These are phyloP conservation scores for Collichthys lucidus DNA, from an alignment of 2,113 vertebrate genomes.

Conservation along the genomic window DNA sequence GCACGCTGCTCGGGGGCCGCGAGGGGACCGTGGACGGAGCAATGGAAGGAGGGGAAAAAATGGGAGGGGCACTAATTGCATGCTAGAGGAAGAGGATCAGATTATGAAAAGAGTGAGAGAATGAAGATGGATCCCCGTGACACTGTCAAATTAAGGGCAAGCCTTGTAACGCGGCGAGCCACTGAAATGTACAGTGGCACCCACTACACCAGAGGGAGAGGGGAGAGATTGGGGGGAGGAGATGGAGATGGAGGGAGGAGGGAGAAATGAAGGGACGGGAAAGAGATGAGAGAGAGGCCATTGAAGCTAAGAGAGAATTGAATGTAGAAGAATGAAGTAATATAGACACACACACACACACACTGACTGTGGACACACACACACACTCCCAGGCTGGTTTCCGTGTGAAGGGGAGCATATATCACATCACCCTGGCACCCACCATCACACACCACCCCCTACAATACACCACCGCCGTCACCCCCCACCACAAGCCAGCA, in stretches of 20 bases:
- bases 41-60: slow-evolving; percentile 46
- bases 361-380: slow-evolving; percentile 26
- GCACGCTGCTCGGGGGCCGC: slow-evolving; percentile 60
- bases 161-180: slow-evolving; percentile 82
- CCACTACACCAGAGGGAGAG: slow-evolving; percentile 73
- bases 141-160: slow-evolving; percentile 98
- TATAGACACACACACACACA: slow-evolving; percentile 50
- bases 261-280: slow-evolving; percentile 41
- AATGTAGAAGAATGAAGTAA: slow-evolving; percentile 80
- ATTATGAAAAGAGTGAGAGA: slow-evolving; percentile 99
- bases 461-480: slow-evolving; percentile 42
- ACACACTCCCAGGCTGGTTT: slow-evolving; percentile 46
- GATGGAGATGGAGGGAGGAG: slow-evolving; percentile 41
- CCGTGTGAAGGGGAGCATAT: slow-evolving; percentile 74
- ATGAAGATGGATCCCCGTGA: slow-evolving; percentile 99
- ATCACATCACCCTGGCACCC: slow-evolving; percentile 72
- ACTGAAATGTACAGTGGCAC: slow-evolving; percentile 88
- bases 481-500: slow-evolving; percentile 68
- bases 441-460: slow-evolving; percentile 20
- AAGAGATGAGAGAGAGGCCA: slow-evolving; percentile 66
- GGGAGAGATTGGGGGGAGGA: slow-evolving; percentile 46
- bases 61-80: slow-evolving; percentile 98
- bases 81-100: slow-evolving; percentile 97
- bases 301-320: slow-evolving; percentile 80
- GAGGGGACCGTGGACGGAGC: slow-evolving; percentile 63